Conservation (phyloP, 2,888 invertebrate species). For the Salticus scenicus region DNA sequence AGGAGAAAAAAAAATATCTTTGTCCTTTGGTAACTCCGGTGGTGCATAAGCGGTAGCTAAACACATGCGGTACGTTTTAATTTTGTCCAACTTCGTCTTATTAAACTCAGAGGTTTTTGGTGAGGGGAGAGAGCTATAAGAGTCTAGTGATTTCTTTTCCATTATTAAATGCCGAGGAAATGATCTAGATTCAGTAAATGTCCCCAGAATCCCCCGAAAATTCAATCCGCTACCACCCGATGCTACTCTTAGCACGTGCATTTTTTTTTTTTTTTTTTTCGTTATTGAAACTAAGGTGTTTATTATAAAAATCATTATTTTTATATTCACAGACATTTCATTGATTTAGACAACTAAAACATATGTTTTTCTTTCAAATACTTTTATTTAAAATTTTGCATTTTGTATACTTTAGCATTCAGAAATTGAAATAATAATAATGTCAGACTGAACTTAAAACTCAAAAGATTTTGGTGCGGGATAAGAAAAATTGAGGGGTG, state of each 20-base stretch:
- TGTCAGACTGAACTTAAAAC: too few species aligned
- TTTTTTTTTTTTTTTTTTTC: not conserved
- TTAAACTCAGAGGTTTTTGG: constrained; percentile 28
- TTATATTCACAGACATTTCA: too few species aligned
- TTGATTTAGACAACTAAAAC: too few species aligned
- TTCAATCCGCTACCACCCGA: not conserved
- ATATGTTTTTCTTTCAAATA: too few species aligned
- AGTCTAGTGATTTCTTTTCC: constrained; percentile 42
- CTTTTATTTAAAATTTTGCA: too few species aligned
- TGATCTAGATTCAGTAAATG: not conserved
- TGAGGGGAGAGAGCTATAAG: constrained; percentile 12
- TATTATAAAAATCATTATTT: too few species aligned
- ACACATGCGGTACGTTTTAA: constrained; percentile 64
- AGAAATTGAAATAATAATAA: too few species aligned
- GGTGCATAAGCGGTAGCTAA: constrained; percentile 61
- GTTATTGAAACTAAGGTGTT: too few species aligned
- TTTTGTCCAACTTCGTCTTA: constrained; percentile 53
- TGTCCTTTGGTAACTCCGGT: constrained; percentile 24
- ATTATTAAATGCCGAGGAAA: constrained; percentile 36
- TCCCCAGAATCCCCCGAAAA: too few species aligned
- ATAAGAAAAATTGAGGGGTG: too few species aligned
- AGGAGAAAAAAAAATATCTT: constrained; percentile 22
- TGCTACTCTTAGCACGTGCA: not conserved
- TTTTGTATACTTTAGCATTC: too few species aligned
- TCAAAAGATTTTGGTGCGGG: too few species aligned